Percentiles rank a stretch among this genome's conserved stretches.
Evolutionary conservation across 2,797 vertebrate genomes (phyloP).

Genomic region (Melanogrammus aeglefinus): DNA sequence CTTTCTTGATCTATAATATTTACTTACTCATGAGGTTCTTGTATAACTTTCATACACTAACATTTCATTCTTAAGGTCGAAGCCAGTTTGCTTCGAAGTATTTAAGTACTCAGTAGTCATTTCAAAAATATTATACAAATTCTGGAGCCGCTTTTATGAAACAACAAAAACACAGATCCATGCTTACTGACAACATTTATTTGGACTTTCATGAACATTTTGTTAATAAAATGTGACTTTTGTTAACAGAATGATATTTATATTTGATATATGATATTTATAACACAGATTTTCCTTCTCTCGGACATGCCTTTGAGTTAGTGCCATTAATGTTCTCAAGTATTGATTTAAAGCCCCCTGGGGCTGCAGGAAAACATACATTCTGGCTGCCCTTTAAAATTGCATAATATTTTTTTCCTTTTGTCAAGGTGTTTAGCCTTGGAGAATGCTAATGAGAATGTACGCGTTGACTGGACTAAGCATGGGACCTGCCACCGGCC

Average conservation of each 20-base stretch:
- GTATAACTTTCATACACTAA: background rate
- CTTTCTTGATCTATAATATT: background rate
- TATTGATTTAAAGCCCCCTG: background rate
- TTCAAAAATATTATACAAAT: background rate
- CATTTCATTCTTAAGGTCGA: background rate
- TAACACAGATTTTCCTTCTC: background rate
- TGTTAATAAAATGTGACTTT: background rate
- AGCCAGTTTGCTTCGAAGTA: background rate
- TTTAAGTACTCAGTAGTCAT: background rate
- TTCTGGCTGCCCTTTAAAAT: conserved; percentile 28
- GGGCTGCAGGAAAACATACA: background rate
- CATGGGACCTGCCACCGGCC: background rate
- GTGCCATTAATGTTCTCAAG: background rate
- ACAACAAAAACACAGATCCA: background rate
- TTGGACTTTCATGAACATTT: background rate
- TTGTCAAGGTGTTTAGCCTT: conserved; percentile 26
- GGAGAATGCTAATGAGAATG: background rate
- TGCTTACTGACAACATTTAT: background rate
- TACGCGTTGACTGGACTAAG: background rate
- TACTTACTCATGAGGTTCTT: background rate
- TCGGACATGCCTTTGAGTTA: background rate
- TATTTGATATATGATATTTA: background rate
- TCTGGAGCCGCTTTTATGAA: background rate
- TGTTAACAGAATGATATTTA: no score
- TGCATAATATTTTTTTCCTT: conserved; percentile 27